These are phyloP conservation scores for Rachycentron canadum DNA, from an alignment of 2,797 vertebrate genomes.

Conservation along the genomic window DNA sequence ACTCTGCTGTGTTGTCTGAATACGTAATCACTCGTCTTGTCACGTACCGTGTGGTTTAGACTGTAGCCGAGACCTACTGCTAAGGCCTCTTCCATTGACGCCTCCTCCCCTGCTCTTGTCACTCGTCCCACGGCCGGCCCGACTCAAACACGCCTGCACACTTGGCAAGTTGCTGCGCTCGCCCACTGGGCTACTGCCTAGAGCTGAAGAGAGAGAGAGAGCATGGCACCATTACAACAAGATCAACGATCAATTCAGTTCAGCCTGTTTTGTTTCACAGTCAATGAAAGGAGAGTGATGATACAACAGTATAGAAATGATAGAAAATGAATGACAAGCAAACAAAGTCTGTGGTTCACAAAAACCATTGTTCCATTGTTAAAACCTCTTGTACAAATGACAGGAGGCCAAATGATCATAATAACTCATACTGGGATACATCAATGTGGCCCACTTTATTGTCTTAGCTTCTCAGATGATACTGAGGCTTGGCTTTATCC, in stretches of 20 bases:
- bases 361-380: neutral
- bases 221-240: neutral
- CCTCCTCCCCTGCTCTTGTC: conserved; percentile 59
- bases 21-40: neutral
- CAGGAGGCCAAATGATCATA: neutral
- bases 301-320: neutral
- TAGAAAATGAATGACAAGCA: neutral
- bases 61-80: conserved; percentile 56
- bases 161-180: conserved; percentile 44
- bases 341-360: neutral
- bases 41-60: conserved; percentile 83
- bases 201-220: conserved; percentile 53
- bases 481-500: neutral
- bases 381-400: neutral
- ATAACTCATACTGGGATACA: neutral
- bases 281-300: neutral
- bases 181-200: conserved; percentile 57
- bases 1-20: neutral
- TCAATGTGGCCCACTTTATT: too few relatives aligned
- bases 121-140: conserved; percentile 46
- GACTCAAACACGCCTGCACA: conserved; percentile 75
- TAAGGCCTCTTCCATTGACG: conserved; percentile 83
- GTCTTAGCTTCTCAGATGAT: neutral
- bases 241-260: neutral
- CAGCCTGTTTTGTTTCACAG: neutral